These are phyloP conservation scores for Drosophila histrio DNA, from an alignment of 2,888 invertebrate species.

Conservation along the genomic window DNA sequence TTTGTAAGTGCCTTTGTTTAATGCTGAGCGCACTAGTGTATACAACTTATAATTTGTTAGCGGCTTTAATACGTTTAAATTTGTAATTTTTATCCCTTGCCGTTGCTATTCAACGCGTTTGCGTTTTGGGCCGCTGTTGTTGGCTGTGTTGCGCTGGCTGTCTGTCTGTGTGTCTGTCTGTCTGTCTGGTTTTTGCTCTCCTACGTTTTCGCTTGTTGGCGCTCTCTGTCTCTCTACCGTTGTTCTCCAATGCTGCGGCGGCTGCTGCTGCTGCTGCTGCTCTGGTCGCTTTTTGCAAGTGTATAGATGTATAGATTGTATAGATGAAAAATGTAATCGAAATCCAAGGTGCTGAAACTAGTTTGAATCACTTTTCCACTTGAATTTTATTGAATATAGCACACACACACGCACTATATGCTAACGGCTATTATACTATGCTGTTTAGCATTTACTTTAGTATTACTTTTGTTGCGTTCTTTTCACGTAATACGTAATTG, in stretches of 20 bases:
- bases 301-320: slow-evolving; percentile 76
- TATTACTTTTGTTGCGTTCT: slow-evolving; percentile 66
- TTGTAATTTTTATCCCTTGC: slow-evolving; percentile 23
- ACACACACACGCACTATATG: slow-evolving; percentile 57
- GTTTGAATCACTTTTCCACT: slow-evolving; percentile 61
- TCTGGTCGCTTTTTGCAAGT: slow-evolving; percentile 65
- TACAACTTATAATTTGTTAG: slow-evolving; percentile 25
- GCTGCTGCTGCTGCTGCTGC: slow-evolving; percentile 53
- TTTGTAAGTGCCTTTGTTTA: slow-evolving; percentile 32
- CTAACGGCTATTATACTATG: slow-evolving; percentile 40
- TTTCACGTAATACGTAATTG: slow-evolving; percentile 79
- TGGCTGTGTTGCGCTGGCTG: slow-evolving; percentile 73
- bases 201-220: slow-evolving; percentile 60
- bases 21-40: slow-evolving; percentile 12
- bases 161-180: slow-evolving; percentile 45
- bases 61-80: slow-evolving; percentile 24
- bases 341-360: slow-evolving; percentile 68
- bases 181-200: slow-evolving; percentile 53
- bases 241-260: slow-evolving; percentile 55
- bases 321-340: slow-evolving; percentile 73
- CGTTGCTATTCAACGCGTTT: slow-evolving; percentile 57
- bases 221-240: slow-evolving; percentile 53
- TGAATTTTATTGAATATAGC: slow-evolving; percentile 48
- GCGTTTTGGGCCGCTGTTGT: slow-evolving; percentile 56
- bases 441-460: slow-evolving; percentile 45